phyloP scores from a whole-genome alignment of 2,888 invertebrate genomes.

The Ornithoptera alexandrae region DNA sequence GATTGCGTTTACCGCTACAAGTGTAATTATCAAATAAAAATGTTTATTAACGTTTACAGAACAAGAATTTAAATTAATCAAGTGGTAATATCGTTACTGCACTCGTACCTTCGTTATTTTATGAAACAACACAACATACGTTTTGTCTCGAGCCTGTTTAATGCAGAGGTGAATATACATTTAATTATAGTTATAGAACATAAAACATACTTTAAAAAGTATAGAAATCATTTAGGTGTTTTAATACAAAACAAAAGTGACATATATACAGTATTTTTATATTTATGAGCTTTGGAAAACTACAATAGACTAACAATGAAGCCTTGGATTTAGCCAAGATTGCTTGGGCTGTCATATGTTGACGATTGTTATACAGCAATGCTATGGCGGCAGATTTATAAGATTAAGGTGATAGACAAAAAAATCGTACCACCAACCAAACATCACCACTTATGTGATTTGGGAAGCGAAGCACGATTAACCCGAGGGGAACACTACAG shows the following conservation, averaged over 20 bases:
- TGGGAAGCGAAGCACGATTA: no score
- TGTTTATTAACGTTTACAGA: conserved; percentile 54
- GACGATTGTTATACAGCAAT: no score
- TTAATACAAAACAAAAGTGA: background rate
- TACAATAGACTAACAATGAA: background rate
- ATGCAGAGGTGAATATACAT: background rate
- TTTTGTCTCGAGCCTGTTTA: background rate
- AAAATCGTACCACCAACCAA: no score
- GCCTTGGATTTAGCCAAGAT: no score
- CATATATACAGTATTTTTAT: background rate
- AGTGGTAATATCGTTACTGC: conserved; percentile 51
- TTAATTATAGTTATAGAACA: background rate
- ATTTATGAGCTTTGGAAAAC: background rate
- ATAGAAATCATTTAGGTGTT: background rate
- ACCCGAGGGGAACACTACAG: no score
- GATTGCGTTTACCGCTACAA: conserved; percentile 47
- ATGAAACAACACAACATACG: conserved; percentile 3
- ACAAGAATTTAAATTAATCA: conserved; percentile 59
- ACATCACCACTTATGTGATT: no score
- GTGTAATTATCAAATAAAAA: conserved; percentile 61
- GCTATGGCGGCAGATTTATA: no score
- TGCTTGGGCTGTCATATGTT: no score
- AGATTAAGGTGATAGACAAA: no score
- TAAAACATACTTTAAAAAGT: background rate
- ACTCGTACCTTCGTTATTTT: conserved; percentile 33